A percentile compares a stretch with the other conserved stretches of the same genome.
These are phyloP conservation scores for Ceratosolen fusciceps DNA, from an alignment of 1,140 invertebrate genomes.

Conservation along the genomic window DNA sequence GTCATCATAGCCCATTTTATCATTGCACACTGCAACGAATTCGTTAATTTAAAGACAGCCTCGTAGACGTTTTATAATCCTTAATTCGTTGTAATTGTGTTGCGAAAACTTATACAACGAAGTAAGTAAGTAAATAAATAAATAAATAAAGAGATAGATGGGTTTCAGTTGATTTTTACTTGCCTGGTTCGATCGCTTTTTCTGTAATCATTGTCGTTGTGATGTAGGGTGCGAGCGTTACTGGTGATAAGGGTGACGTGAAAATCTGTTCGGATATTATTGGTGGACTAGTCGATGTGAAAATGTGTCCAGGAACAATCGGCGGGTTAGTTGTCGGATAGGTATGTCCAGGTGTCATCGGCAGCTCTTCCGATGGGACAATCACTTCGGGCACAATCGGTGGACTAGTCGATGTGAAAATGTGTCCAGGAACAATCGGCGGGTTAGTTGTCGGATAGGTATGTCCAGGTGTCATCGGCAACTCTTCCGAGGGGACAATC, in stretches of 20 bases:
- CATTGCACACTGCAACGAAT: conserved; percentile 69
- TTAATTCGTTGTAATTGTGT: too few species aligned
- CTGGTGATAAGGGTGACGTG: background rate
- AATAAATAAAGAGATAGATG: background rate
- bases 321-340: background rate
- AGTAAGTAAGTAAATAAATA: too few species aligned
- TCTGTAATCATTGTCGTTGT: conserved; percentile 34
- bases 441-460: too few species aligned
- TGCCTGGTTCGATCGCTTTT: conserved; percentile 44
- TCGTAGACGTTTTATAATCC: too few species aligned
- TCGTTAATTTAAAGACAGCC: too few species aligned
- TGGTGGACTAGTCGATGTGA: background rate
- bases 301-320: background rate
- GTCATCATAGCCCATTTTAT: conserved; percentile 78
- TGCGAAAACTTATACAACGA: too few species aligned
- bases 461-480: background rate
- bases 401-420: background rate
- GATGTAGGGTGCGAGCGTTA: conserved; percentile 10
- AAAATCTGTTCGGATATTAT: background rate
- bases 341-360: background rate
- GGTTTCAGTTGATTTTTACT: background rate
- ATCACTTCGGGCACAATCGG: background rate
- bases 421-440: background rate
- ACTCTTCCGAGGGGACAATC: background rate
- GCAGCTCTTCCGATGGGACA: background rate